Evolutionary conservation across 1,140 invertebrate genomes (phyloP), one percentile per base, ranked within the genome.

Genomic region (Ceratitis capitata): DNA sequence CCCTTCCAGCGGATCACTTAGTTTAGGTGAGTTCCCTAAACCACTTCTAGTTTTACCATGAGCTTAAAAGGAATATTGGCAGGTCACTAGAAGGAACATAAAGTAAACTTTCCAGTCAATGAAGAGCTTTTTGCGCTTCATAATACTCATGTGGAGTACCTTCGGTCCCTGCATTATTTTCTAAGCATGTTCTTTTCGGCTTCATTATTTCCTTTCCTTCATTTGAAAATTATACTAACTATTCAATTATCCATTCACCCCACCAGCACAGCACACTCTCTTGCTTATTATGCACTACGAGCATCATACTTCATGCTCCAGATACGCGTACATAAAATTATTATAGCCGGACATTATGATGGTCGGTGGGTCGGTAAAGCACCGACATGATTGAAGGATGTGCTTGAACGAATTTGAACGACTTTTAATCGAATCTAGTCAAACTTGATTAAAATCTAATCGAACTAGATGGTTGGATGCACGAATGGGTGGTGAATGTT

Each of bases 371-470:
- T 39, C 61, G 61, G 61, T 69, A 69, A 69, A 29, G 61, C 61
- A 69, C 61, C 61, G n/a, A 69, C 32, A 35, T 69, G 61, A 69
- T 69, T 69, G 32, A 69, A 69, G 61, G 61, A 69, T 69, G 29
- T 69, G 61, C 61, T 69, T 69, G 29, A 69, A 69, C 39, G 61
- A 19, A 32, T 69, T 69, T 69, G 61, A 69, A 69, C 32, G 61
- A 69, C 61, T 69, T 69, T 69, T 69, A 69, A 69, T 69, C 61
- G 61, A 69, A 69, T 69, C 61, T 29, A 69, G 61, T 69, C 61
- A 35, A 69, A 69, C 61, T 69, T 69, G 61, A 69, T 69, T 69
- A 69, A 69, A 69, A 69, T 69, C 61, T 69, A 69, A 69, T 69
- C 61, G 61, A 69, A 69, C 61, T 35, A 32, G 2, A 56, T 56